These are phyloP conservation scores for Dipodomys stephensi DNA, from an alignment of 2,113 vertebrate species.

Conservation along the genomic window DNA sequence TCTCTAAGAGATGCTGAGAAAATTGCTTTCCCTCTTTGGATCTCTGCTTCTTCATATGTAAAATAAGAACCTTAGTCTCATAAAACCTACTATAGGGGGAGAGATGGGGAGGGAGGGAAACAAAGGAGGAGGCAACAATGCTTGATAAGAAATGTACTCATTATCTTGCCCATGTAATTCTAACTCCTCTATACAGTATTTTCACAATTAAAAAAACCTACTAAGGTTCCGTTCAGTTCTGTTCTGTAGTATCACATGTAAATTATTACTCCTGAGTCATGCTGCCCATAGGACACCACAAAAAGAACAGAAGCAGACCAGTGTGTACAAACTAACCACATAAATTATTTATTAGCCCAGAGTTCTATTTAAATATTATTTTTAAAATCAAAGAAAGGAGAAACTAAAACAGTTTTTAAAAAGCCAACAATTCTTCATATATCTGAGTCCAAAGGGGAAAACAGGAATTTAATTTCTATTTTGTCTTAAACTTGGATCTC, in stretches of 20 bases:
- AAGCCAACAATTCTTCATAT: conserved; percentile 60
- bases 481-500: conserved; percentile 21
- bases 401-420: conserved; percentile 49
- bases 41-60: neutral
- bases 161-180: too few relatives aligned
- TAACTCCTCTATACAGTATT: too few relatives aligned
- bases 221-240: neutral
- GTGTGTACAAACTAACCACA: neutral
- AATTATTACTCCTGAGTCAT: neutral
- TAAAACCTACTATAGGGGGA: neutral
- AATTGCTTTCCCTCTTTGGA: neutral
- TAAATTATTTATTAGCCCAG: conserved; percentile 7
- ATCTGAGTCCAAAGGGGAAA: neutral
- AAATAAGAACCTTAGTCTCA: neutral
- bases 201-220: neutral
- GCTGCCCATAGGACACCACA: neutral
- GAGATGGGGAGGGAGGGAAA: too few relatives aligned
- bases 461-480: neutral
- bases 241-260: neutral
- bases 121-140: too few relatives aligned
- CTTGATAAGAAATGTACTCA: too few relatives aligned
- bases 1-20: neutral
- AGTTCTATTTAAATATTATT: conserved; percentile 24
- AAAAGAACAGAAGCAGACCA: neutral
- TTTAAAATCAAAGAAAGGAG: conserved; percentile 52